Conservation (phyloP, 2,797 vertebrate genomes). For the Tamandua tetradactyla region DNA sequence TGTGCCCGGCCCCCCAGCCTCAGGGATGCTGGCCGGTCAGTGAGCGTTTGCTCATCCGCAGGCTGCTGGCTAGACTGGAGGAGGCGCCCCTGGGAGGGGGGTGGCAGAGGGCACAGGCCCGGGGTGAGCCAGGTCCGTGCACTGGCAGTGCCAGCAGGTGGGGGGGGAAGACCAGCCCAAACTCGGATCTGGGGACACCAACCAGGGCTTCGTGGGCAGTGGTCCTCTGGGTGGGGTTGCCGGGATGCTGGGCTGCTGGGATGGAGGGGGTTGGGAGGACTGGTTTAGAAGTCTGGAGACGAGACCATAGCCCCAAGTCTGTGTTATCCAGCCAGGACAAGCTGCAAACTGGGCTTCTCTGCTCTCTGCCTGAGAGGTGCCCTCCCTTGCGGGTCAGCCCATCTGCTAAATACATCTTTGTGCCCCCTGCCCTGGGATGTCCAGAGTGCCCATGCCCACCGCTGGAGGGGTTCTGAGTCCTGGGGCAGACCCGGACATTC, state of each 20-base stretch:
- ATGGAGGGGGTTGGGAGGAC: background rate
- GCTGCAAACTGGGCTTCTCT: background rate
- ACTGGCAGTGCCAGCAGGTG: background rate
- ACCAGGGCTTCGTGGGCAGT: background rate
- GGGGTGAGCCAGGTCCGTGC: accelerated
- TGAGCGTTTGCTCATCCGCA: background rate
- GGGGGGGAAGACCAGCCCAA: background rate
- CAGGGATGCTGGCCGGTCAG: background rate
- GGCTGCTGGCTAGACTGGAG: background rate
- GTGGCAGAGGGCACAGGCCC: background rate
- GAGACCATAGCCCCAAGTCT: background rate
- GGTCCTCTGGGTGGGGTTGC: background rate
- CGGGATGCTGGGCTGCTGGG: accelerated
- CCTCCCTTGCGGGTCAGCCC: too few relatives aligned
- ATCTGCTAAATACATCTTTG: background rate
- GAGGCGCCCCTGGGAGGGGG: too few relatives aligned
- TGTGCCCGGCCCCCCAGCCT: too few relatives aligned
- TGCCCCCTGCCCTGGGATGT: background rate
- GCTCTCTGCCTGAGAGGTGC: background rate
- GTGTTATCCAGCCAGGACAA: background rate
- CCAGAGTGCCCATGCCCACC: background rate
- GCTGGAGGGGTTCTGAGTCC: background rate
- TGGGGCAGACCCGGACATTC: background rate
- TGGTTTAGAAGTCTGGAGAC: background rate
- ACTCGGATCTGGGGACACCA: background rate